Percentiles rank a stretch among this genome's conserved stretches.
These are phyloP conservation scores for Drosophila carrolli DNA, from an alignment of 1,140 invertebrate genomes.

Conservation along the genomic window DNA sequence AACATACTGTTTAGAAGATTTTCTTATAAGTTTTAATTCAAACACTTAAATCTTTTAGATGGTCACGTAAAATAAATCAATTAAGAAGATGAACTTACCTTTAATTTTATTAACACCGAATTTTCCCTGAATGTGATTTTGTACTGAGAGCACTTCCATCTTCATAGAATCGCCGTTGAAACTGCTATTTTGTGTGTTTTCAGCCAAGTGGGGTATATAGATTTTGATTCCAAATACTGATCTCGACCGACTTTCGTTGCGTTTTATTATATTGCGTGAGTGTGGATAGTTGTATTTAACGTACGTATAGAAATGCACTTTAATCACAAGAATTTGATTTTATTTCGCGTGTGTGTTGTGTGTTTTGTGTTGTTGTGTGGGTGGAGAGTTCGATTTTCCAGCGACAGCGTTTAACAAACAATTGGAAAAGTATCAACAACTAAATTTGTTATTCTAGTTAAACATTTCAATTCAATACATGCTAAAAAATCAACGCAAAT, in stretches of 20 bases:
- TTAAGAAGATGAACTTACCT: slow-evolving; percentile 62
- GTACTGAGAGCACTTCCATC: slow-evolving; percentile 85
- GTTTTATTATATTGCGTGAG: slow-evolving; percentile 31
- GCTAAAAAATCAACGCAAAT: slow-evolving; percentile 73
- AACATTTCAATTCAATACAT: slow-evolving; percentile 78
- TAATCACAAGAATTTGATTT: slow-evolving; percentile 84
- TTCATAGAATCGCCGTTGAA: slow-evolving; percentile 67
- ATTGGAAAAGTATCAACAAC: slow-evolving; percentile 82
- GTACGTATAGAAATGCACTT: slow-evolving; percentile 83
- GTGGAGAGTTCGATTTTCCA: slow-evolving; percentile 40
- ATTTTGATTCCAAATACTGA: slow-evolving; percentile 18
- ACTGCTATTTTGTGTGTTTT: slow-evolving; percentile 23
- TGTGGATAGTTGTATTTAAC: slow-evolving; percentile 45
- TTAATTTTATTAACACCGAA: slow-evolving; percentile 84
- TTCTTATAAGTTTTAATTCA: no score
- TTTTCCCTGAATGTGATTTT: slow-evolving; percentile 85
- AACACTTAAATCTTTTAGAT: no score
- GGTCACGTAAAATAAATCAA: no score
- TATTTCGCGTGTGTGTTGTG: slow-evolving; percentile 45
- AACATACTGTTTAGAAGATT: no score
- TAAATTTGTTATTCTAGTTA: slow-evolving; percentile 84
- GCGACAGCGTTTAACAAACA: slow-evolving; percentile 74
- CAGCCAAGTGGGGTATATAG: slow-evolving; percentile 17
- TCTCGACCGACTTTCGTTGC: slow-evolving; percentile 49
- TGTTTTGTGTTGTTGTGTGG: slow-evolving; percentile 40